Conservation (phyloP, 1,140 invertebrate genomes). For the Phymastichus coffea region DNA sequence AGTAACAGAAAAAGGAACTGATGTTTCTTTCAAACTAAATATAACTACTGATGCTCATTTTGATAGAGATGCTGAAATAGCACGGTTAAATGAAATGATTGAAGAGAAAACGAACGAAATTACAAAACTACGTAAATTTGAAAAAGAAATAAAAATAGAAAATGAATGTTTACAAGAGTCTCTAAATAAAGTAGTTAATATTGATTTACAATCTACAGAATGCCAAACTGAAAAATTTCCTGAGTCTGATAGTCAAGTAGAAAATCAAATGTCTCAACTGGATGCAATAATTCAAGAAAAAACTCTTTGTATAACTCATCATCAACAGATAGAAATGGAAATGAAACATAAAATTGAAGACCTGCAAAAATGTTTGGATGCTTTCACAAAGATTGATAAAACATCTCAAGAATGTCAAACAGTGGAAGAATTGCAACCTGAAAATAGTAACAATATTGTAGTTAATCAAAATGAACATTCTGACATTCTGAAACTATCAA, state of each 20-base stretch:
- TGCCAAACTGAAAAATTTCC: constrained; percentile 19
- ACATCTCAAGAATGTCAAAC: constrained; percentile 15
- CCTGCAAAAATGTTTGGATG: constrained; percentile 4
- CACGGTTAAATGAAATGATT: constrained; percentile 21
- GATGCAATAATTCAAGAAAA: constrained; percentile 7
- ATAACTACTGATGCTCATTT: neutral
- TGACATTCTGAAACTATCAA: constrained; percentile 8
- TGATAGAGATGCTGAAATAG: constrained; percentile 17
- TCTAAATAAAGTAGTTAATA: neutral
- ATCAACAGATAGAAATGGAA: constrained; percentile 18
- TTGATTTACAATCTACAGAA: constrained; percentile 19
- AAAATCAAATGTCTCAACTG: constrained; percentile 13
- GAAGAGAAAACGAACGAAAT: constrained; percentile 18
- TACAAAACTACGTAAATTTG: constrained; percentile 16
- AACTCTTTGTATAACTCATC: neutral
- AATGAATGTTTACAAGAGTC: constrained; percentile 10
- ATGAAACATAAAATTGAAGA: constrained; percentile 17
- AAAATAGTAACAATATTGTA: neutral
- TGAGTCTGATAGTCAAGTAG: neutral
- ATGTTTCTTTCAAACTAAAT: constrained; percentile 16
- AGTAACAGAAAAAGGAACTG: constrained; percentile 21
- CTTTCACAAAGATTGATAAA: neutral
- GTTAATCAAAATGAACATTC: neutral
- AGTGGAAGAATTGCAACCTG: neutral
- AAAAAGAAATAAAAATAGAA: constrained; percentile 8